These are phyloP conservation scores for Vireo griseus DNA, from an alignment of 2,797 vertebrate genomes.

Conservation along the genomic window DNA sequence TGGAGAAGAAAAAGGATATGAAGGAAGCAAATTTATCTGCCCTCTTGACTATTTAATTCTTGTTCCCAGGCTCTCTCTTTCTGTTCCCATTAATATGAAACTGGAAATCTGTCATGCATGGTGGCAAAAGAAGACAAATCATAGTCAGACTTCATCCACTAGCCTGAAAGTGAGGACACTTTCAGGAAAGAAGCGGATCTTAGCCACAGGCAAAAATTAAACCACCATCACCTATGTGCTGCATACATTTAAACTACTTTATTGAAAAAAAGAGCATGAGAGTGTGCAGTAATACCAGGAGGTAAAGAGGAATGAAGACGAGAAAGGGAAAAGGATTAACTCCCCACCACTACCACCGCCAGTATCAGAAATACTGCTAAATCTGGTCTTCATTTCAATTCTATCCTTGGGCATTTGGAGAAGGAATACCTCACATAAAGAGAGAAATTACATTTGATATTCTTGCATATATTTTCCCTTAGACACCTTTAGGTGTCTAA, in stretches of 20 bases:
- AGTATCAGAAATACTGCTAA: background rate
- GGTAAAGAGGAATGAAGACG: background rate
- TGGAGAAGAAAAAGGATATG: background rate
- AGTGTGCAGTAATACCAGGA: background rate
- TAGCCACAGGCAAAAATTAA: background rate
- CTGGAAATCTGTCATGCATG: background rate
- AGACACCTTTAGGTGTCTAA: too few species aligned
- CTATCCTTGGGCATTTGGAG: background rate
- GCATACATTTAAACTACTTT: background rate
- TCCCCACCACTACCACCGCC: accelerated
- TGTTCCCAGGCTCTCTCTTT: background rate
- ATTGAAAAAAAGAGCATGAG: background rate
- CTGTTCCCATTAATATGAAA: background rate
- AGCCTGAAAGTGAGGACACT: background rate
- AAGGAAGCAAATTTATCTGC: background rate
- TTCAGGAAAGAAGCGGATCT: background rate
- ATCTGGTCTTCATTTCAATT: background rate
- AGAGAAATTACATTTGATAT: background rate
- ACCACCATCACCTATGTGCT: background rate
- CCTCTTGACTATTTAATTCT: background rate
- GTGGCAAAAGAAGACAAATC: background rate
- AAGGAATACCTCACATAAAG: background rate
- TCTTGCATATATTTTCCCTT: background rate
- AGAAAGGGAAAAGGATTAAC: background rate
- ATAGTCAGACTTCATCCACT: background rate